phyloP scores from a whole-genome alignment of 1,140 invertebrate genomes.

The Cephus cinctus region DNA sequence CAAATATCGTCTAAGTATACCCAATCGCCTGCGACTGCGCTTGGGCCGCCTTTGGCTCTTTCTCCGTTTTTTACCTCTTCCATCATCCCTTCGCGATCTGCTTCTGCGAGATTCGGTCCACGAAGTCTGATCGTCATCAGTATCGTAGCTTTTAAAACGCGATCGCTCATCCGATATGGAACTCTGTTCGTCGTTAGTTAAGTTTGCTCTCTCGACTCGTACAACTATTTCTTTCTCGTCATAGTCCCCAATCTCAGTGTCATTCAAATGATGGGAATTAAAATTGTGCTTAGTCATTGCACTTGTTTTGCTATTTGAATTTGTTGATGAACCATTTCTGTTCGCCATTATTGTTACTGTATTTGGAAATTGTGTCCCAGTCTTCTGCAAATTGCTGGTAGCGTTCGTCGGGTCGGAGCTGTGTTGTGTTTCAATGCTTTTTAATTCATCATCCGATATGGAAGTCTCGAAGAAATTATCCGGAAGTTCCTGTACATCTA shows the following conservation, averaged over 20 bases:
- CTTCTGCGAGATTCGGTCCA: constrained; percentile 27
- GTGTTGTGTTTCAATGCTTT: too few relatives aligned
- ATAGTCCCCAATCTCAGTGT: neutral
- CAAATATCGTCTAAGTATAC: constrained; percentile 39
- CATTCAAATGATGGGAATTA: too few relatives aligned
- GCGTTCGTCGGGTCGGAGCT: too few relatives aligned
- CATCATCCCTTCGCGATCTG: constrained; percentile 36
- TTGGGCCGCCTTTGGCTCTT: constrained; percentile 41
- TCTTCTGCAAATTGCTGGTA: too few relatives aligned
- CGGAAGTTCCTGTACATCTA: too few relatives aligned
- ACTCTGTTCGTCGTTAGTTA: constrained; percentile 19
- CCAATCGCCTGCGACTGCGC: constrained; percentile 47
- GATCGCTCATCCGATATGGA: constrained; percentile 10
- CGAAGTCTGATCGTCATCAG: constrained; percentile 13
- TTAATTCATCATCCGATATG: too few relatives aligned
- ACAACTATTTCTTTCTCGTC: constrained; percentile 10
- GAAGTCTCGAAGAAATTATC: too few relatives aligned
- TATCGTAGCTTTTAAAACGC: constrained; percentile 13
- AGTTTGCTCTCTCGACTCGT: constrained; percentile 16
- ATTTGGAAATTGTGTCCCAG: too few relatives aligned
- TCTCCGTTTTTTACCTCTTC: constrained; percentile 44
- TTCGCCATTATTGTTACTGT: too few relatives aligned
- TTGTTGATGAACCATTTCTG: too few relatives aligned
- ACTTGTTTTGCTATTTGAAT: too few relatives aligned
- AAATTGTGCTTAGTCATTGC: too few relatives aligned